Evolutionary conservation across 1,140 invertebrate genomes (phyloP), one percentile per base, ranked within the genome.

Genomic region (Drosophila kanapiae): DNA sequence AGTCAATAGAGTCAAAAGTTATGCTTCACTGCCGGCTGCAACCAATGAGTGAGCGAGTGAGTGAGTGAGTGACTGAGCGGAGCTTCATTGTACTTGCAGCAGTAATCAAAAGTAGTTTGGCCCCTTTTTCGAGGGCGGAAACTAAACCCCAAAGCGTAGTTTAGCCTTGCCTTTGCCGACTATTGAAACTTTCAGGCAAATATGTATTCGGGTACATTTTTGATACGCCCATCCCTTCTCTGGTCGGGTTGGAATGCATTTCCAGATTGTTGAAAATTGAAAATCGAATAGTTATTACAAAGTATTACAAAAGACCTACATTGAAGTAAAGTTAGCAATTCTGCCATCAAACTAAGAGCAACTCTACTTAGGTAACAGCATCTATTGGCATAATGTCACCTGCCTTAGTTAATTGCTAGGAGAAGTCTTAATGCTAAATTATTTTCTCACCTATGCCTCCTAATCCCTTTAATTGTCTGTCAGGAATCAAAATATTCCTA

Each of bases 71-170:
- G 77, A 38, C 35, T 27, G 53, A 56, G 33, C 18, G 78, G 45
- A 61, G 70, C 43, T 82, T 70, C 57, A 78, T 77, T 78, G 56
- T 87, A 75, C 75, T 59, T 86, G 75, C 75, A 78, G 76, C 71
- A 88, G 84, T 87, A 87, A 87, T 87, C 83, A 87, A 87, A 87
- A 87, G 84, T 88, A 88, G 83, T 87, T 87, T 88, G 64, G 64
- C 56, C 43, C 54, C 45, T 77, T 45, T 64, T 64, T 49, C 23
- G 47, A 76, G 48, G 40, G 45, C 49, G 72, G 42, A 80, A 88
- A 78, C 77, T 71, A 80, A 83, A 83, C 57, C 60, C 45, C 54
- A 29, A 48, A 64, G 76, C 78, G 67, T 67, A 78, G 74, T 64
- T 77, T 80, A 71, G 65, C 70, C 65, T 58, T 59, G 60, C 77